Evolutionary conservation across 2,888 invertebrate genomes (phyloP).

Genomic region (Mantis religiosa): DNA sequence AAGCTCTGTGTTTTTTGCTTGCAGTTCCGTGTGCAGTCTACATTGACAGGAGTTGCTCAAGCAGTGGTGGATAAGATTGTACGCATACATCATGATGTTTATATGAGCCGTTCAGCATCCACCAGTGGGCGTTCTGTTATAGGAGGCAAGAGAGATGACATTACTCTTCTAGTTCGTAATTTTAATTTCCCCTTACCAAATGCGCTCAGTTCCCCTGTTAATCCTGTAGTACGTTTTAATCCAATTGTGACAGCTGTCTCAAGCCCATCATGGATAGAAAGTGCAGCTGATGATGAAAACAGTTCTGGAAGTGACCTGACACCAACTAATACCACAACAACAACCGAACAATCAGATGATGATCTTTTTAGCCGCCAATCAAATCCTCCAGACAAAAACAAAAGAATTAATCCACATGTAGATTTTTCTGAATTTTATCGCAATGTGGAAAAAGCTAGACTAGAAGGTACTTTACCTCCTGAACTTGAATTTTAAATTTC

Average conservation of each 20-base stretch:
- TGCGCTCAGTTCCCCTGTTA: conserved; percentile 49
- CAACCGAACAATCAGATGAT: conserved; percentile 44
- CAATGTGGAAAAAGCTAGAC: conserved; percentile 63
- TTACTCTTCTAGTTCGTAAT: conserved; percentile 79
- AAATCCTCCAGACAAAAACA: conserved; percentile 54
- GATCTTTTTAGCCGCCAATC: conserved; percentile 40
- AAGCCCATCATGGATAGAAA: conserved; percentile 19
- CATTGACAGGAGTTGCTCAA: conserved; percentile 78
- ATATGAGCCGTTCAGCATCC: conserved; percentile 51
- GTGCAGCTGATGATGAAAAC: conserved; percentile 13
- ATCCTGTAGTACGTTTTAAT: conserved; percentile 56
- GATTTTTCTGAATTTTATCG: conserved; percentile 77
- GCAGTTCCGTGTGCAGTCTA: conserved; percentile 71
- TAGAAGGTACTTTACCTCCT: conserved; percentile 62
- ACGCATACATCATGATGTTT: conserved; percentile 75
- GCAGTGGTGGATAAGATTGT: conserved; percentile 80
- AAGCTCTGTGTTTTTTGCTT: conserved; percentile 32
- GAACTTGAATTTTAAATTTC: conserved; percentile 50
- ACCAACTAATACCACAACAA: conserved; percentile 31
- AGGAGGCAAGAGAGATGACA: conserved; percentile 68
- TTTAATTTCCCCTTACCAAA: conserved; percentile 76
- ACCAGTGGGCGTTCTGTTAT: conserved; percentile 23
- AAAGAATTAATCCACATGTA: conserved; percentile 74
- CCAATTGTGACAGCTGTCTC: conserved; percentile 53
- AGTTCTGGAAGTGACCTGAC: conserved; percentile 15